Evolutionary conservation across 2,888 invertebrate species (phyloP).

Genomic region (Eretmocerus hayati): DNA sequence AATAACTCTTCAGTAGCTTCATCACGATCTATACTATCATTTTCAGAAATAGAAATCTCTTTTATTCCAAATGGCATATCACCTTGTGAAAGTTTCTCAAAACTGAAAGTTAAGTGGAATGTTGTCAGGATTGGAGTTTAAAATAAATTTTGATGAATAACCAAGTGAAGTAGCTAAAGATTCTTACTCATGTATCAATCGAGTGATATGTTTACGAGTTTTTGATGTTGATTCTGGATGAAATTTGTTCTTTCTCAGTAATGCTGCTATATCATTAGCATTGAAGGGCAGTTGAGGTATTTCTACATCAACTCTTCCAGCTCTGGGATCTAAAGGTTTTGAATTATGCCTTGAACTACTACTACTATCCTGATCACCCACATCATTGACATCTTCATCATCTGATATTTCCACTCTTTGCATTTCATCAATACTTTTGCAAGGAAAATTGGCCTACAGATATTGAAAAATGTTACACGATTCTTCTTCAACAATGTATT

Average conservation of each 20-base stretch:
- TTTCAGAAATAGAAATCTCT: constrained; percentile 45
- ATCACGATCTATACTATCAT: constrained; percentile 36
- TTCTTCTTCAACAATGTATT: too few species aligned
- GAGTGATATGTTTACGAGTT: constrained; percentile 53
- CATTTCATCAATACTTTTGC: constrained; percentile 60
- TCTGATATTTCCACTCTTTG: constrained; percentile 47
- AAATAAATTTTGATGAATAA: not conserved
- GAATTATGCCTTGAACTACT: constrained; percentile 26
- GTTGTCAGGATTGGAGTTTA: not conserved
- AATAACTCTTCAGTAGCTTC: constrained; percentile 46
- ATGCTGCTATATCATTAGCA: constrained; percentile 51
- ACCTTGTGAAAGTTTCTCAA: constrained; percentile 54
- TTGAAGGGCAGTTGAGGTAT: constrained; percentile 65
- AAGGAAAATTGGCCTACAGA: constrained; percentile 64
- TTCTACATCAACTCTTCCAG: constrained; percentile 69
- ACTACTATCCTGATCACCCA: constrained; percentile 42
- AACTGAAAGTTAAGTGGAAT: constrained; percentile 46
- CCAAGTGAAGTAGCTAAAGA: not conserved
- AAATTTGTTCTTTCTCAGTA: constrained; percentile 51
- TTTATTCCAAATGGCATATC: constrained; percentile 63
- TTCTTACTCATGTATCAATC: constrained; percentile 51
- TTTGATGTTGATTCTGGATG: constrained; percentile 51
- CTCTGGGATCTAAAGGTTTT: constrained; percentile 64
- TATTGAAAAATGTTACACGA: not conserved
- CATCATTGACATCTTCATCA: constrained; percentile 40